These are phyloP conservation scores for Euura saliciscinereae DNA, from an alignment of 1,140 invertebrate species.

Conservation along the genomic window DNA sequence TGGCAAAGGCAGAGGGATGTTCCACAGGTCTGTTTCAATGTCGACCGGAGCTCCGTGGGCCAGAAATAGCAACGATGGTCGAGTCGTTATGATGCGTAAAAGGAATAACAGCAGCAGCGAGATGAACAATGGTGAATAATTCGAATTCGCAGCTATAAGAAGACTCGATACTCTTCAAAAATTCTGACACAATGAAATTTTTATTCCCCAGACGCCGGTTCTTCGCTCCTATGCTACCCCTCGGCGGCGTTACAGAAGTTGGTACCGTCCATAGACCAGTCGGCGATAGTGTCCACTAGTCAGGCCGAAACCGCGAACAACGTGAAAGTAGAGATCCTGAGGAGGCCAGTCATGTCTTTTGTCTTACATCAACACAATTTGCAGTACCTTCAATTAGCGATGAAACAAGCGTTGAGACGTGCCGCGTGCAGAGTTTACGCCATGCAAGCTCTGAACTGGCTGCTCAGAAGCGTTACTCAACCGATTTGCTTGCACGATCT, in stretches of 20 bases:
- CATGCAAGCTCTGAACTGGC: constrained; percentile 94
- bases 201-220: constrained; percentile 61
- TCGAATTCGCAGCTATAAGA: too few relatives aligned
- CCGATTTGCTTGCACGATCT: constrained; percentile 90
- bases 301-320: constrained; percentile 48
- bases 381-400: constrained; percentile 77
- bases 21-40: constrained; percentile 74
- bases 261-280: constrained; percentile 67
- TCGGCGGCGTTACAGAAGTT: constrained; percentile 78
- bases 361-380: constrained; percentile 87
- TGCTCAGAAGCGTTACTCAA: constrained; percentile 89
- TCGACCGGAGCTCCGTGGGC: constrained; percentile 67
- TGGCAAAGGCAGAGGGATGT: constrained; percentile 62
- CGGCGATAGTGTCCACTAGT: constrained; percentile 57
- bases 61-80: constrained; percentile 64
- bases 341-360: constrained; percentile 81
- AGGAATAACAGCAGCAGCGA: constrained; percentile 76
- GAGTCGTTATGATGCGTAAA: constrained; percentile 69
- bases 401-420: constrained; percentile 82
- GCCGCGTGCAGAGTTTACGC: constrained; percentile 87
- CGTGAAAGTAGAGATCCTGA: constrained; percentile 60
- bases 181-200: not conserved
- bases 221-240: constrained; percentile 82
- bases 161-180: too few relatives aligned
- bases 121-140: constrained; percentile 61